A percentile compares a stretch with the other conserved stretches of the same genome.
Evolutionary conservation across 2,113 vertebrate species (phyloP).

Genomic region (Ahaetulla prasina): DNA sequence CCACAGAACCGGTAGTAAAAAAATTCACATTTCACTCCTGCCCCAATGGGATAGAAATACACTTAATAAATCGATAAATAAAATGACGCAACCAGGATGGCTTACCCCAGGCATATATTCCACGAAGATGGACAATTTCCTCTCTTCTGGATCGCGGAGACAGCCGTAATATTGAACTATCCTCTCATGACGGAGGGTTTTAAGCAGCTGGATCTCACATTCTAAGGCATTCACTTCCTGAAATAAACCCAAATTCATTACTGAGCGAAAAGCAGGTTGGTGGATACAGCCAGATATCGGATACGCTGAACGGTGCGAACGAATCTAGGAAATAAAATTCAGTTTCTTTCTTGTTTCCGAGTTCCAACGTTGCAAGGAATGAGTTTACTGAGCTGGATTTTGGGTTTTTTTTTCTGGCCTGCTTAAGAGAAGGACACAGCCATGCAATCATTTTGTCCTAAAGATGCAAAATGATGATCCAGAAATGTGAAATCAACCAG

Average conservation of each 20-base stretch:
- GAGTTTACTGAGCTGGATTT: not conserved
- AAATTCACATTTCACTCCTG: too few species aligned
- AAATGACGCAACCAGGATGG: not conserved
- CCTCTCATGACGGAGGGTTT: slow-evolving; percentile 84
- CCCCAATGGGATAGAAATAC: not conserved
- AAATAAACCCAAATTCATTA: slow-evolving; percentile 7
- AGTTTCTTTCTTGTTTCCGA: not conserved
- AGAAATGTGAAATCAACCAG: not conserved
- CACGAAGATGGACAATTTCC: slow-evolving; percentile 86
- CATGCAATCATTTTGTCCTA: not conserved
- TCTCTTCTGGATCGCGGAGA: slow-evolving; percentile 79
- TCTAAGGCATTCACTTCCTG: slow-evolving; percentile 90
- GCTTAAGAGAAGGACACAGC: not conserved
- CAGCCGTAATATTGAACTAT: slow-evolving; percentile 92
- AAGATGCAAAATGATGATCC: not conserved
- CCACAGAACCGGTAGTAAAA: too few species aligned
- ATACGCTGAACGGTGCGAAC: not conserved
- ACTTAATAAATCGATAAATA: not conserved
- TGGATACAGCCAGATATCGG: not conserved
- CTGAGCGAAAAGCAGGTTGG: not conserved
- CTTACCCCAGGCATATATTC: slow-evolving; percentile 90
- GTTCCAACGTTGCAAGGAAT: not conserved
- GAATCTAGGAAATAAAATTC: not conserved
- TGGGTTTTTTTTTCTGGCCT: not conserved
- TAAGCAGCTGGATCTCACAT: slow-evolving; percentile 91